Evolutionary conservation across 1,140 invertebrate species (phyloP), one percentile per base, ranked within the genome.

Genomic region (Acromyrmex heyeri): DNA sequence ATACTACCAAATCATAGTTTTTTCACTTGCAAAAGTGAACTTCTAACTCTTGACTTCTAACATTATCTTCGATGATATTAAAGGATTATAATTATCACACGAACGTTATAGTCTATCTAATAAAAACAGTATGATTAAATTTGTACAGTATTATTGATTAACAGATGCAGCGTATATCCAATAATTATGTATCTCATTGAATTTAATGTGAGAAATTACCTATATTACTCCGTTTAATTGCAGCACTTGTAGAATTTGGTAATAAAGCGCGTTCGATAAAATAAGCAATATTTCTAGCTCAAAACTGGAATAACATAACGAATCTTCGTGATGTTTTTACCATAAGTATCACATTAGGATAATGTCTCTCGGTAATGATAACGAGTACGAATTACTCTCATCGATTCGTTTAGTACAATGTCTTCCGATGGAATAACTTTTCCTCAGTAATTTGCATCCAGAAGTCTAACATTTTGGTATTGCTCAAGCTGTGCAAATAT

Each of bases 351-450:
- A 44, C 38, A 78, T 70, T 88, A 27, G 34, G 24, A 50, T 61
- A 73, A 61, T 59, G 4, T n/a, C 21, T 3, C 50, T 44, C 38
- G 50, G 16, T 10, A 16, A 53, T 67, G 78, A 85, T 85, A 87
- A 85, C 53, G 14, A 55, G 30, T 50, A 50, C 57, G 44, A 85
- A 88, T 78, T 88, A 88, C n/a, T 50, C 55, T 65, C 44, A 44
- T n/a, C 59, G 53, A 59, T 87, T 85, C 53, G 62, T 85, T 88
- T 73, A 30, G 24, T 34, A 24, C 12, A 48, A 76, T 76, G 50
- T 34, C 62, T 76, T 79, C 70, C 78, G 0, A n/a, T 50, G 57
- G 78, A 77, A 77, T 87, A 87, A 76, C 75, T 87, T 53, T 12
- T n/a, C n/a, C n/a, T 2, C 27, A 24, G 1, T 53, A 62, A 64